A percentile compares a stretch with the other conserved stretches of the same genome.
Conservation (phyloP, 2,888 invertebrate species). For the Dilophus febrilis region DNA sequence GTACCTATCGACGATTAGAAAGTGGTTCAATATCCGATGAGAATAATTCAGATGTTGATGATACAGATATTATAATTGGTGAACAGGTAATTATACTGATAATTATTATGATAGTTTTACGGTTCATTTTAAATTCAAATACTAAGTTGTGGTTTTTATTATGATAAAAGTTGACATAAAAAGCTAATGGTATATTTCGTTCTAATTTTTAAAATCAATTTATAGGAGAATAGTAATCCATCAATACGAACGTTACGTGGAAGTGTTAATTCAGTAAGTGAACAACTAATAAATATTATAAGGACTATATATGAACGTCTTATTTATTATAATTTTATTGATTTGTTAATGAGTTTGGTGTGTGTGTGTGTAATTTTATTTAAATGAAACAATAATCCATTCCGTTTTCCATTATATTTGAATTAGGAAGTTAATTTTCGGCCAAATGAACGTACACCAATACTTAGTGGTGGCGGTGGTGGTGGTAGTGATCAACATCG, state of each 20-base stretch:
- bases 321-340: too few relatives aligned
- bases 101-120: too few relatives aligned
- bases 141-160: too few relatives aligned
- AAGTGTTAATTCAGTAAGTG: constrained; percentile 20
- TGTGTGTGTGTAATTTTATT: too few relatives aligned
- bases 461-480: not conserved
- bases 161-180: too few relatives aligned
- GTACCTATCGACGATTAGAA: constrained; percentile 4
- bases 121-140: too few relatives aligned
- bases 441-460: constrained; percentile 17
- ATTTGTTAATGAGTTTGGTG: too few relatives aligned
- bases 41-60: constrained; percentile 29
- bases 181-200: too few relatives aligned
- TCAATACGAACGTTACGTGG: constrained; percentile 10
- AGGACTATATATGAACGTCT: not conserved
- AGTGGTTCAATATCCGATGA: constrained; percentile 4
- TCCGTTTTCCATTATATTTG: too few relatives aligned
- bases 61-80: constrained; percentile 35
- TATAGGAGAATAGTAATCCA: constrained; percentile 9
- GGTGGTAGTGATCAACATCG: not conserved
- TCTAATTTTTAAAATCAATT: too few relatives aligned
- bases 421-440: constrained; percentile 12
- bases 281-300: not conserved
- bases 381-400: too few relatives aligned
- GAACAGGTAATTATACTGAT: constrained; percentile 34